phyloP scores from a whole-genome alignment of 1,140 invertebrate genomes.

The Zaprionus nigranus region DNA sequence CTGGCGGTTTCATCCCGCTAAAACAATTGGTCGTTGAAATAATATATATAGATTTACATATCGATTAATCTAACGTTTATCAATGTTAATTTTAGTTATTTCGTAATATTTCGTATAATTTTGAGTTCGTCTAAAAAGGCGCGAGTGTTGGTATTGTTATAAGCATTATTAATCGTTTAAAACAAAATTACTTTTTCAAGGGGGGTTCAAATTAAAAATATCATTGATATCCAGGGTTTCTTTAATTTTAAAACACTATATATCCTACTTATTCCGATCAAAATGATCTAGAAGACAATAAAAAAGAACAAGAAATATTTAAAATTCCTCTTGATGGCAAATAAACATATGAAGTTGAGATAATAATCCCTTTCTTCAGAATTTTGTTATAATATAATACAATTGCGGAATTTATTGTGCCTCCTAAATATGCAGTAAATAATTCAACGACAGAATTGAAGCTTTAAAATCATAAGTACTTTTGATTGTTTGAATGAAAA shows the following conservation, averaged over 20 bases:
- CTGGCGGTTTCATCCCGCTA: slow-evolving; percentile 85
- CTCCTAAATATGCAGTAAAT: slow-evolving; percentile 24
- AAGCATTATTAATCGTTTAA: slow-evolving; percentile 34
- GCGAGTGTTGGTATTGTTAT: slow-evolving; percentile 20
- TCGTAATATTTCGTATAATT: slow-evolving; percentile 5
- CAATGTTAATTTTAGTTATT: slow-evolving; percentile 6
- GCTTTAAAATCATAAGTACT: slow-evolving; percentile 15
- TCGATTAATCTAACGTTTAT: slow-evolving; percentile 33
- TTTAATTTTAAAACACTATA: slow-evolving; percentile 21
- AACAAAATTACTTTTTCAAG: slow-evolving; percentile 31
- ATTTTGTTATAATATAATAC: slow-evolving; percentile 27
- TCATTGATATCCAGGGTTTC: slow-evolving; percentile 8
- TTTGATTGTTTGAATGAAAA: slow-evolving; percentile 12
- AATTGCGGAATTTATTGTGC: not conserved
- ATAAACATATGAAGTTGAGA: not conserved
- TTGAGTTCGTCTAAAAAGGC: slow-evolving; percentile 19
- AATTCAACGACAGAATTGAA: slow-evolving; percentile 16
- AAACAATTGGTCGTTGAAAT: slow-evolving; percentile 61
- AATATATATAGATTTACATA: slow-evolving; percentile 42
- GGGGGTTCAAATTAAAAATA: slow-evolving; percentile 17
- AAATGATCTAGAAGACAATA: not conserved
- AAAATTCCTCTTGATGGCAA: not conserved
- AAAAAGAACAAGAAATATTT: not conserved
- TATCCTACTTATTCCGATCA: slow-evolving; percentile 23
- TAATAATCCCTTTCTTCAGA: not conserved